These are phyloP conservation scores for Hippolais icterina DNA, from an alignment of 2,113 vertebrate genomes.

Conservation along the genomic window DNA sequence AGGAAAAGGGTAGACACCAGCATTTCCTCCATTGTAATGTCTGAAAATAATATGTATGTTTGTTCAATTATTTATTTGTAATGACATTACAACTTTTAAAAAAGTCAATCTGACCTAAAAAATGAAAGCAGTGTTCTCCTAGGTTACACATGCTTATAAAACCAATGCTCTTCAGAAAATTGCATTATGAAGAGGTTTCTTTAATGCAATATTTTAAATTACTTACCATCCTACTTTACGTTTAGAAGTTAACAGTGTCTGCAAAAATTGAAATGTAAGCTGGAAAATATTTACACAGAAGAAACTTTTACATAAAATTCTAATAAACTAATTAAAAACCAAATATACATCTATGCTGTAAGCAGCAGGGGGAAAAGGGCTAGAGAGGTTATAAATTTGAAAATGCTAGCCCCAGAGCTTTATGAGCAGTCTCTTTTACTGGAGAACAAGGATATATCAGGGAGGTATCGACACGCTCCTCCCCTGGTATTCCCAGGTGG, in stretches of 20 bases:
- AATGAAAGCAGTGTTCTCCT: background rate
- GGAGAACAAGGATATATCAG: background rate
- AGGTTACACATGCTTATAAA: background rate
- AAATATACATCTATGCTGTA: background rate
- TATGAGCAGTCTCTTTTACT: background rate
- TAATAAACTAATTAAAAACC: background rate
- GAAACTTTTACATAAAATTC: background rate
- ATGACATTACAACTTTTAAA: background rate
- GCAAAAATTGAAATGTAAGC: background rate
- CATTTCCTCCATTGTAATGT: background rate
- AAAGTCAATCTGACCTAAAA: background rate
- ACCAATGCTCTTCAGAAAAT: background rate
- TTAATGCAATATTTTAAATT: background rate
- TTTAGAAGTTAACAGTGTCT: background rate
- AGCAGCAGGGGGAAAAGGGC: background rate
- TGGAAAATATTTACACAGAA: background rate
- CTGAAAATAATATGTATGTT: background rate
- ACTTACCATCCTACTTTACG: background rate
- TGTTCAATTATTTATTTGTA: background rate
- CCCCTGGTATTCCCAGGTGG: background rate
- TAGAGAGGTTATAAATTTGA: background rate
- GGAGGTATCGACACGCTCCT: background rate
- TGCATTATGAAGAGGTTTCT: background rate
- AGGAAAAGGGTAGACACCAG: background rate
- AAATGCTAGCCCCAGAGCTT: background rate